phyloP scores from a whole-genome alignment of 1,140 invertebrate genomes.

The Cardiocondyla obscurior region DNA sequence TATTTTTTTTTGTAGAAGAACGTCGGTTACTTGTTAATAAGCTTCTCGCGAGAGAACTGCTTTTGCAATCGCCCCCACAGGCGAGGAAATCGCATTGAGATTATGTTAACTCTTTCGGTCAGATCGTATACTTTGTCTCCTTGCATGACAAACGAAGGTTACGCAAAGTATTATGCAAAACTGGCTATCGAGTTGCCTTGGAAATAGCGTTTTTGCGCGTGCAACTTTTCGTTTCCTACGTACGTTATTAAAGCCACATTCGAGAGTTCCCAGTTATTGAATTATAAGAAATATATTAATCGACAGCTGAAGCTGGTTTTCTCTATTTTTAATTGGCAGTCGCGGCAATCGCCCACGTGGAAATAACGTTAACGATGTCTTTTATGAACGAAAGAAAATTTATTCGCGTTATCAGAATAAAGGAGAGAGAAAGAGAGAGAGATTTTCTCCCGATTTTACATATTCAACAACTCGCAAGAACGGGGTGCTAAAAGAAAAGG shows the following conservation, averaged over 20 bases:
- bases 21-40: background rate
- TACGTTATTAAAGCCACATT: background rate
- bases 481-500: background rate
- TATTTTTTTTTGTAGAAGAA: too few relatives aligned
- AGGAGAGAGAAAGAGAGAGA: background rate
- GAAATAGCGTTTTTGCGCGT: background rate
- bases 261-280: background rate
- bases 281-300: background rate
- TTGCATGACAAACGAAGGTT: background rate
- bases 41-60: background rate
- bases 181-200: background rate
- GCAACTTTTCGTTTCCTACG: background rate
- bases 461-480: slow-evolving; percentile 44
- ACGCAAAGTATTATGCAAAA: slow-evolving; percentile 31
- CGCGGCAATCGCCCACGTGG: background rate
- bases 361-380: background rate
- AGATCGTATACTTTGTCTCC: background rate
- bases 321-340: background rate
- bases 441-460: slow-evolving; percentile 25
- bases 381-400: background rate
- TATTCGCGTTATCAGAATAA: background rate
- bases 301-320: background rate
- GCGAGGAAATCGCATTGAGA: slow-evolving; percentile 2
- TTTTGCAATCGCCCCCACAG: background rate
- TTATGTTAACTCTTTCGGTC: slow-evolving; percentile 5